A percentile compares a stretch with the other conserved stretches of the same genome.
Evolutionary conservation across 2,888 invertebrate species (phyloP).

Genomic region (Pyrrhosoma nymphula): DNA sequence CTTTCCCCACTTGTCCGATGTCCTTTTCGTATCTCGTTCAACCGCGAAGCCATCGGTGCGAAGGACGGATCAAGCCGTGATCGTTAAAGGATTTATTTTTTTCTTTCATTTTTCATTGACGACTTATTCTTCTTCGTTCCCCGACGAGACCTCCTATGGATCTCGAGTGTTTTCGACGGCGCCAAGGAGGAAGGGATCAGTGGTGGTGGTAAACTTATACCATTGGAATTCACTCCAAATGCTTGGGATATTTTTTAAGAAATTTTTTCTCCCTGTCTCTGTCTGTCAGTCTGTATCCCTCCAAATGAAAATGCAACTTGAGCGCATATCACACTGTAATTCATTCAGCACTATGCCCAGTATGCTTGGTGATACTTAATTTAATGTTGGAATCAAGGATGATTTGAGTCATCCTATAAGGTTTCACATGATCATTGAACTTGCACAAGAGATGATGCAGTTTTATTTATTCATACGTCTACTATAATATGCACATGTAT

Average conservation of each 20-base stretch:
- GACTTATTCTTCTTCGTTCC: neutral
- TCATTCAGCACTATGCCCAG: too few relatives aligned
- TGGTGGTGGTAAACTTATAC: neutral
- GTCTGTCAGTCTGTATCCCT: too few relatives aligned
- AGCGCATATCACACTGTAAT: too few relatives aligned
- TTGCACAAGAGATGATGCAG: too few relatives aligned
- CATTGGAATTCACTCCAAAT: neutral
- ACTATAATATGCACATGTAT: too few relatives aligned
- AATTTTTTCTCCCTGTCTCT: too few relatives aligned
- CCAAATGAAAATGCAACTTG: too few relatives aligned
- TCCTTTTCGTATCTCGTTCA: neutral
- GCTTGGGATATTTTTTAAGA: neutral
- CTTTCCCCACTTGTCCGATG: constrained; percentile 12
- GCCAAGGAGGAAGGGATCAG: neutral
- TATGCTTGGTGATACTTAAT: too few relatives aligned
- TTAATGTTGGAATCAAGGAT: too few relatives aligned
- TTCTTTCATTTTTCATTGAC: neutral
- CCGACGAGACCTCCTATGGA: neutral
- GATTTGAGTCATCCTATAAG: too few relatives aligned
- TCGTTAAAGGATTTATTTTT: neutral
- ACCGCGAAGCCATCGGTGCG: neutral
- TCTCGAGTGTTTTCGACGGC: neutral
- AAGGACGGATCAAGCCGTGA: neutral
- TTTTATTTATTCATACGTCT: too few relatives aligned
- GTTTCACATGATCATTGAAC: too few relatives aligned